Conservation (phyloP, 2,888 invertebrate genomes). For the Nomada flava region DNA sequence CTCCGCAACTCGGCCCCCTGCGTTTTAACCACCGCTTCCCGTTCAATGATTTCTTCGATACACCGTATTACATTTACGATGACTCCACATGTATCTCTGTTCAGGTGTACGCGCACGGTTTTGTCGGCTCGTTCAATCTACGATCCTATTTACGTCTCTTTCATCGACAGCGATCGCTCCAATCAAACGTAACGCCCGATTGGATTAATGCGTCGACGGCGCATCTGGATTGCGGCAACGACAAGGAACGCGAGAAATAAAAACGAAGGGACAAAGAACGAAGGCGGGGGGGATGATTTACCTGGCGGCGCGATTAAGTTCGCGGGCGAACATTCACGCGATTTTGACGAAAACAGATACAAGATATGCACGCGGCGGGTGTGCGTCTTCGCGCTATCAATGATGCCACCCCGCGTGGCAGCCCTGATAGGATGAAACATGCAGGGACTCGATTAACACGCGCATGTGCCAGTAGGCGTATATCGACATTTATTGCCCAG, state of each 20-base stretch:
- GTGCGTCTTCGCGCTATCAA: conserved; percentile 32
- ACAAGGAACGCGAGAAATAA: no score
- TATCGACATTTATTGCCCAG: conserved; percentile 60
- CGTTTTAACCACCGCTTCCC: conserved; percentile 1
- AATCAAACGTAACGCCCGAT: conserved; percentile 27
- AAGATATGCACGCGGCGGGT: no score
- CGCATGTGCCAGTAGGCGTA: conserved; percentile 59
- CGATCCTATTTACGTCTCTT: conserved; percentile 57
- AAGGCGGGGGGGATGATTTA: neutral
- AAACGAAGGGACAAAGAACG: neutral
- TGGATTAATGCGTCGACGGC: conserved; percentile 18
- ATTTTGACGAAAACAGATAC: neutral
- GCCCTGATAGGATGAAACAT: conserved; percentile 45
- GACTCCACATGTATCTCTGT: conserved; percentile 22
- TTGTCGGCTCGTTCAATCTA: conserved; percentile 31
- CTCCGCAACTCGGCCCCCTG: no score
- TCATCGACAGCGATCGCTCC: conserved; percentile 40
- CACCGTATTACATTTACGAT: conserved; percentile 3
- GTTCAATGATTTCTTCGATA: neutral
- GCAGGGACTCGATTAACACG: conserved; percentile 54
- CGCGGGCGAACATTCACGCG: neutral
- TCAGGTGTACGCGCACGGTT: neutral
- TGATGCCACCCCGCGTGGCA: conserved; percentile 27
- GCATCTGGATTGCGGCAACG: neutral
- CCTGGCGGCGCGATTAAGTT: neutral